phyloP scores from a whole-genome alignment of 2,797 vertebrate genomes.

The Smutsia temminckii region DNA sequence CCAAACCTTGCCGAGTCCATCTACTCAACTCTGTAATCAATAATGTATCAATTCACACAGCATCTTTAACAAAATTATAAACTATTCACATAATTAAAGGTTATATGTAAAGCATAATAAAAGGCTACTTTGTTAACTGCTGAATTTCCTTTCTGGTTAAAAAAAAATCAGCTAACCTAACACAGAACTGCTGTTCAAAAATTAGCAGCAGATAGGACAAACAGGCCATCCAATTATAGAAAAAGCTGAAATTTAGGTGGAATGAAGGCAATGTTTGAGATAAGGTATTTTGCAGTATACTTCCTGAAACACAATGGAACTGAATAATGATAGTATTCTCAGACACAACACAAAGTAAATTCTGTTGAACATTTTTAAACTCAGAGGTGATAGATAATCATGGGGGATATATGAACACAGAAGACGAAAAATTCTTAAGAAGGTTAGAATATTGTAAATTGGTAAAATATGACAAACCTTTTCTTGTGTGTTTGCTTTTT shows the following conservation, averaged over 20 bases:
- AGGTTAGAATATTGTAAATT: not conserved
- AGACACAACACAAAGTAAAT: not conserved
- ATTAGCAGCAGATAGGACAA: conserved; percentile 13
- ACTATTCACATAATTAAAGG: not conserved
- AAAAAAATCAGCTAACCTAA: not conserved
- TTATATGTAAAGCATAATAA: not conserved
- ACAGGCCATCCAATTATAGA: not conserved
- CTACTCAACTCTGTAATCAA: not conserved
- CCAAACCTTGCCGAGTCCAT: not conserved
- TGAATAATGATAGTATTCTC: not conserved
- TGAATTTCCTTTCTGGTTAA: not conserved
- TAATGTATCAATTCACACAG: not conserved
- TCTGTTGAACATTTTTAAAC: not conserved
- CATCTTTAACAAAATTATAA: not conserved
- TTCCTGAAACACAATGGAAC: not conserved
- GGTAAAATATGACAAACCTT: not conserved
- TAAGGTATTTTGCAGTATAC: not conserved
- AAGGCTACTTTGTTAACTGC: not conserved
- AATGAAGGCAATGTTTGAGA: not conserved
- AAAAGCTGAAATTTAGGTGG: not conserved
- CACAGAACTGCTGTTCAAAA: not conserved
- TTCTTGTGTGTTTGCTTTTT: not conserved
- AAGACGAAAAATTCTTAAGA: not conserved
- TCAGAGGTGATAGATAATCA: not conserved
- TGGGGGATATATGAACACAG: not conserved